Base-by-base conservation (phyloP, 2,797 vertebrate species). In the Sebastes vulpes region DNA sequence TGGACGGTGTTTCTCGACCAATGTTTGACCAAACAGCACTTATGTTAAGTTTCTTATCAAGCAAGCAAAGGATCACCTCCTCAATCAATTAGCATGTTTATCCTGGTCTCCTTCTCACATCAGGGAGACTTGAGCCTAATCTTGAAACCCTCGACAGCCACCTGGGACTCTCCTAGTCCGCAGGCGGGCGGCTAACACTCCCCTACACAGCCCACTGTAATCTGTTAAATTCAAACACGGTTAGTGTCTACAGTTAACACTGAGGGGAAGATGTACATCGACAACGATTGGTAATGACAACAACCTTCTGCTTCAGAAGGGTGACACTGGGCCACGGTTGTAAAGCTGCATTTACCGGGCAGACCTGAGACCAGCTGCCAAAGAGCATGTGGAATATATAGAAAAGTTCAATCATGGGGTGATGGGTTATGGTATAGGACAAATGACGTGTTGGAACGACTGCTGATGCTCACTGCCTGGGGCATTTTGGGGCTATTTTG, bases 211-310 rank as follows among this genome's bases (percentile, higher is more conserved):
- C 31, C 58, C n/a, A 28, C 38, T 26, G 4, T 90, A 87, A 92
- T 89, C 87, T 84, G 59, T 31, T 20, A 14, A 46, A 52, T 72
- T 87, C 88, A 88, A 85, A 85, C 78, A 50, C 67, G 56, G 10
- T 83, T 75, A 83, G 81, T 69, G 48, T 78, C 70, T 58, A 48
- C 38, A 50, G 25, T 31, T 61, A 11, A 57, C 25, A 64, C 38
- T 48, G 50, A 78, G 66, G 54, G 50, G 6, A 82, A 6, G 77
- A 53, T 16, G 6, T 20, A 50, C 12, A 64, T 88, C 61, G 67
- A 7, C 4, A 53, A 66, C 12, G 81, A 91, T 77, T 89, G 54
- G 53, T 67, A 25, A 66, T 76, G 87, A 86, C 88, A 92, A 29
- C 56, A 71, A 35, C 86, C 82, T 77, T 84, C 84, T 85, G 83